Conservation (phyloP, 2,888 invertebrate genomes). For the Metacarcinus magister region DNA sequence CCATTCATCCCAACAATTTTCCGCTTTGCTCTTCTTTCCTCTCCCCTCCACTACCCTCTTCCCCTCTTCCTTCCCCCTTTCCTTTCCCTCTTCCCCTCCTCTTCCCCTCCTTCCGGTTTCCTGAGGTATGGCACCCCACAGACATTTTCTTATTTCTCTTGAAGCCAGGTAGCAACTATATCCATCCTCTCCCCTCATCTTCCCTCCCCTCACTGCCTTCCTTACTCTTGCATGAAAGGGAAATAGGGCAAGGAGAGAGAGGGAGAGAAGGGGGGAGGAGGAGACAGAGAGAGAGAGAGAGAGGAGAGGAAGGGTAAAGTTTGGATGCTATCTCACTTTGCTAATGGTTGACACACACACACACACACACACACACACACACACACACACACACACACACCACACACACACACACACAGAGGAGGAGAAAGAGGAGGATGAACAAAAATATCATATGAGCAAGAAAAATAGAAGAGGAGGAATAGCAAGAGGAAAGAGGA, state of each 20-base stretch:
- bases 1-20: too few species aligned
- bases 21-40: background rate
- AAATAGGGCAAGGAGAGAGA: background rate
- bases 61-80: background rate
- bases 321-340: background rate
- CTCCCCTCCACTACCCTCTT: background rate
- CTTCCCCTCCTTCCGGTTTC: background rate
- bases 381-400: background rate
- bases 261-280: too few species aligned
- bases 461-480: background rate
- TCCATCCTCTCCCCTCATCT: background rate
- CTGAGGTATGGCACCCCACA: too few species aligned
- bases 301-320: background rate
- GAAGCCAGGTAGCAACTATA: too few species aligned
- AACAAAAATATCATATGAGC: background rate
- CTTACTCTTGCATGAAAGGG: background rate
- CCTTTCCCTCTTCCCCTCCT: background rate
- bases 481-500: background rate
- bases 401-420: background rate
- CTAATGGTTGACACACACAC: background rate
- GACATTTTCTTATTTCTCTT: too few species aligned
- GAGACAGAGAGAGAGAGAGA: background rate
- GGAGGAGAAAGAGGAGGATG: background rate
- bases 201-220: background rate
- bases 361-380: background rate